Base-by-base conservation (phyloP, 2,888 invertebrate species). In the Noctuana brunneofusca region DNA sequence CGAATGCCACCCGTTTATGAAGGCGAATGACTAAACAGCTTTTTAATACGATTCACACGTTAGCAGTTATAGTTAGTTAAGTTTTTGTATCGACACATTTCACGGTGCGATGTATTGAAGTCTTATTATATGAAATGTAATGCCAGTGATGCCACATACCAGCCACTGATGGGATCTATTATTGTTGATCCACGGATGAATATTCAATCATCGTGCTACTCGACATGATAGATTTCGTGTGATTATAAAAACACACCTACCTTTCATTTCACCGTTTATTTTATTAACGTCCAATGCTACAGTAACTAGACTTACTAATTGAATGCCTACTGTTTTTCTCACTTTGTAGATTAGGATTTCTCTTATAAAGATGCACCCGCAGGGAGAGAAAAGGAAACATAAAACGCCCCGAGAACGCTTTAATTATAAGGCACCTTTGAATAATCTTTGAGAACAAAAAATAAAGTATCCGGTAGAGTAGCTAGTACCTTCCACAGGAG, bases 1-100 rank as follows among this genome's bases (percentile, higher is more conserved):
- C 87, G 90, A 91, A 90, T 89, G 89, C 87, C 84, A 91, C 86
- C 86, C 89, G 89, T 89, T 91, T 89, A 89, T 90, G 89, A 89
- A 88, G 84, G 75, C 81, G 87, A 82, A 89, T 91, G 91, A 91
- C 91, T 91, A 80, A 87, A 90, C 91, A 91, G 74, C 80, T 89
- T 91, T 91, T 90, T 91, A 89, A 91, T 91, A 90, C 89, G 89
- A 89, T 91, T 91, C 91, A 91, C 91, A 91, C 90, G 91, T 91
- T 87, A 85, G 86, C 86, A 79, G 87, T 88, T 90, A 90, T 91
- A 89, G 86, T 87, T 86, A 87, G 89, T 88, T 87, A 87, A 89
- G 89, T 91, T 91, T 90, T 91, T 91, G 79, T 89, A 84, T 82
- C 87, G 84, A 82, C 81, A 88, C 89, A 89, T 91, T 90, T 91